Conservation (phyloP, 2,797 vertebrate genomes). For the Gouania willdenowi region DNA sequence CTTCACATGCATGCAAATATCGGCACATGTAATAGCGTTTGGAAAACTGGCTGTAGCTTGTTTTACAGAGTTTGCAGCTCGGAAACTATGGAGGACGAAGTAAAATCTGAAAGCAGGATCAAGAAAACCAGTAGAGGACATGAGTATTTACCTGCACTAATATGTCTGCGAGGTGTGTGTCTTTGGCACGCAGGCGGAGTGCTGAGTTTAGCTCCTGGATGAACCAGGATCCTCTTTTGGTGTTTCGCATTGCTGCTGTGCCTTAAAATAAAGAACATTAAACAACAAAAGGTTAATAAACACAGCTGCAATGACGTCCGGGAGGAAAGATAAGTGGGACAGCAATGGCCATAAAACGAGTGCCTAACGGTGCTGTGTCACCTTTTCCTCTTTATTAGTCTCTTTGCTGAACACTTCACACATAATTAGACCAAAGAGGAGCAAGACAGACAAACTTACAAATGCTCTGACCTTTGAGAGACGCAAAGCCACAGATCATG, state of each 20-base stretch:
- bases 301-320: neutral
- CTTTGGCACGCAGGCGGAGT: constrained; percentile 80
- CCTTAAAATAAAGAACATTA: constrained; percentile 63
- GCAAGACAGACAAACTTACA: constrained; percentile 45
- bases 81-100: too few species aligned
- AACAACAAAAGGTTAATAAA: constrained; percentile 17
- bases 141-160: constrained; percentile 82
- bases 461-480: constrained; percentile 86
- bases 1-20: too few species aligned
- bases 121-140: neutral
- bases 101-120: too few species aligned
- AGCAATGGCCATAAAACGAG: too few species aligned
- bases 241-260: constrained; percentile 94
- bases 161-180: constrained; percentile 93
- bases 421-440: constrained; percentile 8
- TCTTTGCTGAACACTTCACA: neutral
- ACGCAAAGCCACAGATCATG: constrained; percentile 96
- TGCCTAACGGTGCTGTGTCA: too few species aligned
- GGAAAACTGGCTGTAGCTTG: too few species aligned
- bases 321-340: too few species aligned
- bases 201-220: constrained; percentile 85
- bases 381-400: too few species aligned
- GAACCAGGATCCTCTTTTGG: constrained; percentile 95
- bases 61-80: too few species aligned
- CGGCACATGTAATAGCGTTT: too few species aligned